Evolutionary conservation across 2,113 vertebrate species (phyloP).

Genomic region (Malurus melanocephalus): DNA sequence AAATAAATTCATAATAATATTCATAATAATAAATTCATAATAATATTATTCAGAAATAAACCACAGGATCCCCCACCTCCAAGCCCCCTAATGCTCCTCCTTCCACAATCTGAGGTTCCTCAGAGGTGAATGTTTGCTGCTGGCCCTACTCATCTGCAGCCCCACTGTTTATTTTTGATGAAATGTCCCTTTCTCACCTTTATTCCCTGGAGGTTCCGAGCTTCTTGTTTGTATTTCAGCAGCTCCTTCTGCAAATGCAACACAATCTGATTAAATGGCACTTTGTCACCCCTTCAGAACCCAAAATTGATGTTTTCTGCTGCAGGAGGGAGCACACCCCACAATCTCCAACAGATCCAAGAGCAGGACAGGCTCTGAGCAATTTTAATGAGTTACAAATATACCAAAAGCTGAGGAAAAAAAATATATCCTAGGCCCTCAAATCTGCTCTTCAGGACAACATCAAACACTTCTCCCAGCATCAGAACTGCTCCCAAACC

Average conservation of each 20-base stretch:
- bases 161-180: background rate
- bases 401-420: background rate
- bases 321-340: background rate
- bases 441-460: background rate
- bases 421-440: background rate
- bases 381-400: background rate
- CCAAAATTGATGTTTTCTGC: background rate
- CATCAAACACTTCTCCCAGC: background rate
- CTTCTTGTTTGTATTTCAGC: conserved; percentile 89
- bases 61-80: background rate
- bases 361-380: background rate
- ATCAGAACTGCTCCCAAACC: background rate
- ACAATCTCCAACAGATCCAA: background rate
- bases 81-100: background rate
- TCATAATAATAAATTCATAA: too few relatives aligned
- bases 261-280: conserved; percentile 19
- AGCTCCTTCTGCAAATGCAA: conserved; percentile 86
- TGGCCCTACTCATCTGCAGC: background rate
- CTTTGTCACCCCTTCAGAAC: background rate
- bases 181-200: conserved; percentile 77
- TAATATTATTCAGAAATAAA: background rate
- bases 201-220: conserved; percentile 89
- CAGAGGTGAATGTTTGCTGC: background rate
- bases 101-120: background rate
- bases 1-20: too few relatives aligned